Evolutionary conservation across 2,797 vertebrate species (phyloP).

Genomic region (Sebastiscus tertius): DNA sequence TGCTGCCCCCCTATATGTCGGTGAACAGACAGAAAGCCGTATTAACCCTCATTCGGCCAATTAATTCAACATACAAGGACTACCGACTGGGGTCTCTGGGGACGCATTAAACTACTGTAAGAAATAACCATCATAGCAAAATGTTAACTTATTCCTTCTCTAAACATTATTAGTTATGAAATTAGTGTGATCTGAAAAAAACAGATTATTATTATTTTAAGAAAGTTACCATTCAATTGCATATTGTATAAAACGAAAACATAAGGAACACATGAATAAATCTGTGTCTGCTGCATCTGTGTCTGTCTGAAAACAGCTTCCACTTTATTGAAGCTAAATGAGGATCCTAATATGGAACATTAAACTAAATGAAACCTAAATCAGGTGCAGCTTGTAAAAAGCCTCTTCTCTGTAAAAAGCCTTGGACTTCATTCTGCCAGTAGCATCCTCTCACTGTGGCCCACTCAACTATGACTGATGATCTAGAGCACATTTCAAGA

Average conservation of each 20-base stretch:
- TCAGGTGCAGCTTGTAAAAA: conserved; percentile 4
- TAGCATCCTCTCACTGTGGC: not conserved
- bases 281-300: too few relatives aligned
- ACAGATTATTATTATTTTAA: too few relatives aligned
- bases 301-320: not conserved
- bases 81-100: too few relatives aligned
- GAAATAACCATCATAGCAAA: too few relatives aligned
- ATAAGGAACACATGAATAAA: too few relatives aligned
- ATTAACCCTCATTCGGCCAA: not conserved
- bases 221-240: too few relatives aligned
- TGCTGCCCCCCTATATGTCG: not conserved
- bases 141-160: too few relatives aligned
- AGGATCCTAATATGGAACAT: conserved; percentile 6
- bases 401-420: not conserved
- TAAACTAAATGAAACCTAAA: conserved; percentile 16
- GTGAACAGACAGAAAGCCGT: not conserved
- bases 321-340: conserved; percentile 1
- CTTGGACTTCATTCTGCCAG: not conserved
- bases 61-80: too few relatives aligned
- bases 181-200: too few relatives aligned
- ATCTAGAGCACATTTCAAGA: not conserved
- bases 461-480: conserved; percentile 13
- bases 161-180: too few relatives aligned
- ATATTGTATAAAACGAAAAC: too few relatives aligned
- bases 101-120: too few relatives aligned